These are phyloP conservation scores for Rhagium mordax DNA, from an alignment of 2,888 invertebrate species.

Conservation along the genomic window DNA sequence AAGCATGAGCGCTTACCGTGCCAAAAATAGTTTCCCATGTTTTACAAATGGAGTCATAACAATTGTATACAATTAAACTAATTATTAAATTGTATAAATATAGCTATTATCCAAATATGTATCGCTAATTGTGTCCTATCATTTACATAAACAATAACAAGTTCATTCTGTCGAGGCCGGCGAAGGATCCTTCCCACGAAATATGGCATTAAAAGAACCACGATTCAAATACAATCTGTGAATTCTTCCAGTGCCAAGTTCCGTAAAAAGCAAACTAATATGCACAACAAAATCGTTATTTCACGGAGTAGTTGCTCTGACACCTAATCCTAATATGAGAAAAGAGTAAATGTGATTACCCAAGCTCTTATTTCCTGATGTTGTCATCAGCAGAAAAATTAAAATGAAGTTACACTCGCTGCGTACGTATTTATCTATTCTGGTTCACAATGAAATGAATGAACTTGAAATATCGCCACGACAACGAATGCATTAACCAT, in stretches of 20 bases:
- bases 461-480: not conserved
- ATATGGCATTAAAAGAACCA: slow-evolving; percentile 79
- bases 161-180: not conserved
- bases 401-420: slow-evolving; percentile 4
- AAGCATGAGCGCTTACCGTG: too few species aligned
- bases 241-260: slow-evolving; percentile 81
- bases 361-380: not conserved
- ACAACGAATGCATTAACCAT: not conserved
- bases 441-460: not conserved
- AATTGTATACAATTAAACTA: not conserved
- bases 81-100: not conserved
- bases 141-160: not conserved
- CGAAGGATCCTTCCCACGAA: slow-evolving; percentile 64
- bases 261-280: slow-evolving; percentile 58
- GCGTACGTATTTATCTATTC: not conserved
- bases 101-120: not conserved
- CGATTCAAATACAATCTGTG: slow-evolving; percentile 77
- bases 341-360: slow-evolving; percentile 15
- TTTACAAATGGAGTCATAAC: not conserved
- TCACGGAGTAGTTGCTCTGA: not conserved
- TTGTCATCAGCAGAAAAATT: not conserved
- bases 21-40: not conserved
- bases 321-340: not conserved
- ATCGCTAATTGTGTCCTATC: not conserved
- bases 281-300: not conserved